Base-by-base conservation (phyloP, 2,797 vertebrate species). In the Crotalus adamanteus region DNA sequence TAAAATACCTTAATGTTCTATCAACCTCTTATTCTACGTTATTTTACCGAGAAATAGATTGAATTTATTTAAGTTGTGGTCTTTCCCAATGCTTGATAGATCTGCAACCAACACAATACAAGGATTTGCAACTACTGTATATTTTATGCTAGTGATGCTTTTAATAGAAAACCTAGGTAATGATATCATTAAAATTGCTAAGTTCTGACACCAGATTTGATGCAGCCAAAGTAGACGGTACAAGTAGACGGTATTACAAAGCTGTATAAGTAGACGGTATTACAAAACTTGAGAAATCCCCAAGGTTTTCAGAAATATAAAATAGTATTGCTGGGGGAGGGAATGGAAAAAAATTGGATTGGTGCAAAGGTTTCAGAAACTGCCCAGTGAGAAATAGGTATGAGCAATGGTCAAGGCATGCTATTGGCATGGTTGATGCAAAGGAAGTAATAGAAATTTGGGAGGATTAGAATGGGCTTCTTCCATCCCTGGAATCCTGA, bases 51-150 rank as follows among this genome's bases (percentile, higher is more conserved):
- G 78, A 92, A 86, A 89, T 88, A 90, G 16, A 8, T 91, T 93
- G 85, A 86, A 61, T 91, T 87, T 86, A 59, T 93, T 56, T 93
- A 91, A 93, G 42, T 78, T 90, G 53, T 93, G 47, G 42, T 73
- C 86, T 88, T 53, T 93, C 89, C 88, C 86, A 55, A 56, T 91
- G 55, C 55, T 78, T 91, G 89, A 91, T 55, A 78, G 89, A 85
- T 61, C 42, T 90, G n/a, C 28, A 93, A 91, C 87, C 65, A 88
- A n/a, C 57, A 42, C 88, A n/a, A 42, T 47, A 14, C 28, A 56
- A 91, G 65, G 90, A 78, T 91, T 92, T 93, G 63, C 89, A 93
- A 11, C 14, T n/a, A 78, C 42, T n/a, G 2, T 28, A 47, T 88
- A 57, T 57, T 56, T 60, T 91, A 83, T 91, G 65, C n/a, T 88